These are phyloP conservation scores for Todiramphus chloris DNA, from an alignment of 2,113 vertebrate genomes.

Conservation along the genomic window DNA sequence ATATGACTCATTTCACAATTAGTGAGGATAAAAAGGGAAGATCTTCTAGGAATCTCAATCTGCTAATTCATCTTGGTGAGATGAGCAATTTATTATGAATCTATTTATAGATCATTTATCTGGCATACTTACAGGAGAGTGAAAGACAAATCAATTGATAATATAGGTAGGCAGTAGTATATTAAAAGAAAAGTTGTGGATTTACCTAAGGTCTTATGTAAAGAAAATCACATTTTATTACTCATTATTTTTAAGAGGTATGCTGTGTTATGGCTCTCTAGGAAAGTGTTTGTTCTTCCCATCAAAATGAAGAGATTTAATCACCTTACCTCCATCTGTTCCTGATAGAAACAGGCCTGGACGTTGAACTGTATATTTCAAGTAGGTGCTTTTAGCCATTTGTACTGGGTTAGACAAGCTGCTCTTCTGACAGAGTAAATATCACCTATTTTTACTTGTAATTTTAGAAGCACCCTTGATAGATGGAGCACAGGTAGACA, in stretches of 20 bases:
- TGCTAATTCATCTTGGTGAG: slow-evolving; percentile 35
- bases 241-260: slow-evolving; percentile 23
- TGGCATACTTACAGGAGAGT: slow-evolving; percentile 20
- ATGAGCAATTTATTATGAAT: slow-evolving; percentile 40
- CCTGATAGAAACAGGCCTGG: neutral
- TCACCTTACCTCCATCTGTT: slow-evolving; percentile 39
- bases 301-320: slow-evolving; percentile 42
- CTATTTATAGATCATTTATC: slow-evolving; percentile 22
- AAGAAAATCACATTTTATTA: neutral
- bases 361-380: neutral
- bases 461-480: neutral
- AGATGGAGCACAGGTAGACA: neutral
- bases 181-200: slow-evolving; percentile 10
- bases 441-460: neutral
- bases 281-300: slow-evolving; percentile 40
- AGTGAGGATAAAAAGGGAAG: neutral
- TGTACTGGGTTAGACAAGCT: neutral
- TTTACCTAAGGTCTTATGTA: slow-evolving; percentile 1
- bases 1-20: neutral
- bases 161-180: slow-evolving; percentile 4
- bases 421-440: neutral
- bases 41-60: slow-evolving; percentile 20
- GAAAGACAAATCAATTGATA: slow-evolving; percentile 31
- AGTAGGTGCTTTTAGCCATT: neutral
- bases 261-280: neutral